These are phyloP conservation scores for Eptesicus fuscus DNA, from an alignment of 2,113 vertebrate species.

Conservation along the genomic window DNA sequence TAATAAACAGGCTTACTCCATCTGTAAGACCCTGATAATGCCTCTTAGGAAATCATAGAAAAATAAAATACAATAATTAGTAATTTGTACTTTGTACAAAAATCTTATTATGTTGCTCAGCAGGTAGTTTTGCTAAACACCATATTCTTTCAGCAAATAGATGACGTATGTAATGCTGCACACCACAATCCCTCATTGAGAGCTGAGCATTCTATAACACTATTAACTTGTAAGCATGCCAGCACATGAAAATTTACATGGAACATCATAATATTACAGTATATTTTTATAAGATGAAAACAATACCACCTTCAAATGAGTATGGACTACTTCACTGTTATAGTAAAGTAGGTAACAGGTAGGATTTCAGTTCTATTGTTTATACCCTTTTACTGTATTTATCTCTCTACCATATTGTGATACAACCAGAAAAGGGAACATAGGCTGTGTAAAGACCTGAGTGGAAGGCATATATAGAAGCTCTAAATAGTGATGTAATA, in stretches of 20 bases:
- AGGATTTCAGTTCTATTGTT: constrained; percentile 60
- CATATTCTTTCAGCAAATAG: constrained; percentile 87
- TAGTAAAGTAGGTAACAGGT: constrained; percentile 57
- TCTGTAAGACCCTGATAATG: constrained; percentile 95
- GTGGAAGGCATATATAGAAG: not conserved
- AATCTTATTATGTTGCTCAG: constrained; percentile 96
- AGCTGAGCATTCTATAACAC: constrained; percentile 87
- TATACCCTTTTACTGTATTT: constrained; percentile 53
- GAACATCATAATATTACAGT: constrained; percentile 75
- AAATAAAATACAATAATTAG: constrained; percentile 98
- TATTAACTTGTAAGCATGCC: constrained; percentile 87
- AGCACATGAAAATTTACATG: constrained; percentile 84
- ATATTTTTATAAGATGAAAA: constrained; percentile 68
- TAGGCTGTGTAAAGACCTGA: constrained; percentile 28
- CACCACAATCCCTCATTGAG: constrained; percentile 81
- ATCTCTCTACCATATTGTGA: constrained; percentile 27
- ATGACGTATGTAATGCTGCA: constrained; percentile 81
- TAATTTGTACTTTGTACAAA: constrained; percentile 99
- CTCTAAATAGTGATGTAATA: constrained; percentile 32
- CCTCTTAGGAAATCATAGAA: constrained; percentile 98
- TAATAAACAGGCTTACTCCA: constrained; percentile 93
- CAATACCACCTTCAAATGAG: constrained; percentile 71
- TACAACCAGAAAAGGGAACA: constrained; percentile 47
- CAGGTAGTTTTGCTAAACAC: constrained; percentile 95
- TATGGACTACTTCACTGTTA: constrained; percentile 68